A percentile compares a stretch with the other conserved stretches of the same genome.
phyloP scores from a whole-genome alignment of 2,888 invertebrate species.

The Dichetophora obliterata region DNA sequence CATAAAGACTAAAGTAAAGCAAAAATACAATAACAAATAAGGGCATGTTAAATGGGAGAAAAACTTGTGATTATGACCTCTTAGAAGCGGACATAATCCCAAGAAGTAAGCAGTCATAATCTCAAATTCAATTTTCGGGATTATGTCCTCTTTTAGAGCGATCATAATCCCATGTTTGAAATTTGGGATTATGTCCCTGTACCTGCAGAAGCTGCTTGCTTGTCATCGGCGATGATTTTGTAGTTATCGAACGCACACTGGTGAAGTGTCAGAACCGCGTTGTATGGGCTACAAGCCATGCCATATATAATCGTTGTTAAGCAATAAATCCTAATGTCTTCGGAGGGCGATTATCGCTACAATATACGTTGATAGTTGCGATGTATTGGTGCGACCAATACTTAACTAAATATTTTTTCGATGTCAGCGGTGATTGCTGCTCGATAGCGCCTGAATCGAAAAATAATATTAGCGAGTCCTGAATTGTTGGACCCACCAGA shows the following conservation, averaged over 20 bases:
- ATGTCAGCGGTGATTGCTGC: constrained; percentile 19
- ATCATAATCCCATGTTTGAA: no score
- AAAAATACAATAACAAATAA: no score
- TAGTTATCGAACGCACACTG: not conserved
- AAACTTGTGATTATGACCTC: no score
- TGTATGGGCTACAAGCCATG: not conserved
- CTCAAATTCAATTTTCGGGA: no score
- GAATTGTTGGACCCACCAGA: not conserved
- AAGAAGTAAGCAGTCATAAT: no score
- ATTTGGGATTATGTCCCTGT: no score
- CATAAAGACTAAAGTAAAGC: no score
- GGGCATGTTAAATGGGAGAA: no score
- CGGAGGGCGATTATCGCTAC: not conserved
- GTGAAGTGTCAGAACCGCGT: not conserved
- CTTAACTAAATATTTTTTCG: constrained; percentile 39
- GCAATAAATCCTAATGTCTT: not conserved
- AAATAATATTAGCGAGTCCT: constrained; percentile 34
- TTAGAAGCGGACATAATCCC: no score
- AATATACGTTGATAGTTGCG: constrained; percentile 22
- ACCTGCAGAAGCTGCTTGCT: not conserved
- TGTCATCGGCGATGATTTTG: not conserved
- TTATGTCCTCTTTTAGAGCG: no score
- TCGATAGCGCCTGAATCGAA: constrained; percentile 27
- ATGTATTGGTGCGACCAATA: not conserved
- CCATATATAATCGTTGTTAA: not conserved